Base-by-base conservation (phyloP, 2,888 invertebrate species). In the Herminia tarsipennalis region DNA sequence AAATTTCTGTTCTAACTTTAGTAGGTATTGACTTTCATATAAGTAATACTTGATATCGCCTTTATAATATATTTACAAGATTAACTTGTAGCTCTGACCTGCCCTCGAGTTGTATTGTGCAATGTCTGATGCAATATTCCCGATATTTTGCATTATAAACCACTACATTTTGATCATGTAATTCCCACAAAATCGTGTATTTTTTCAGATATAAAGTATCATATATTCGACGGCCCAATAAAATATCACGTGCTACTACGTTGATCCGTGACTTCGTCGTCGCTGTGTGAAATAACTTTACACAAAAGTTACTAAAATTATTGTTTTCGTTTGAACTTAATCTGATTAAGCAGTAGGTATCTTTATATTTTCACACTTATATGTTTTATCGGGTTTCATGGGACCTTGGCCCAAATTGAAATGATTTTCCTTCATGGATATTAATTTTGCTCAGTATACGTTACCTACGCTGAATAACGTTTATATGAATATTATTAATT, bases 51-150 rank as follows among this genome's bases (percentile, higher is more conserved):
- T 28, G 28, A 47, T 58, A 49, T 56, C 35, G 16, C 27, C 36
- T 22, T 20, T 25, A 44, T 39, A 22, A 24, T 49, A 29, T 30
- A 34, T 65, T 29, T 21, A 30, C 38, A 27, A 56, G 47, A 56
- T 56, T 33, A 52, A 65, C 35, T 48, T 49, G 49, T 48, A 25
- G 18, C 29, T 57, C 35, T 68, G 57, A 68, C 60, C 64, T 54
- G 63, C 56, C 62, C 61, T 56, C 52, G 43, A 39, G 27, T 51
- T 20, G 48, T 42, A 66, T 74, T 72, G 60, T 64, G 76, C 66
- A 77, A 76, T 70, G 43, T 67, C 77, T 83, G 83, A 83, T 55
- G 83, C 79, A 83, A 83, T 67, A 65, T 5, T 35, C 16, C 30
- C 38, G 52, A 62, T 29, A 43, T 41, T 48, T 78, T 76, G 45